Percentiles rank a stretch among this genome's conserved stretches.
Conservation (phyloP, 2,113 vertebrate species). For the Toxotes jaculatrix region DNA sequence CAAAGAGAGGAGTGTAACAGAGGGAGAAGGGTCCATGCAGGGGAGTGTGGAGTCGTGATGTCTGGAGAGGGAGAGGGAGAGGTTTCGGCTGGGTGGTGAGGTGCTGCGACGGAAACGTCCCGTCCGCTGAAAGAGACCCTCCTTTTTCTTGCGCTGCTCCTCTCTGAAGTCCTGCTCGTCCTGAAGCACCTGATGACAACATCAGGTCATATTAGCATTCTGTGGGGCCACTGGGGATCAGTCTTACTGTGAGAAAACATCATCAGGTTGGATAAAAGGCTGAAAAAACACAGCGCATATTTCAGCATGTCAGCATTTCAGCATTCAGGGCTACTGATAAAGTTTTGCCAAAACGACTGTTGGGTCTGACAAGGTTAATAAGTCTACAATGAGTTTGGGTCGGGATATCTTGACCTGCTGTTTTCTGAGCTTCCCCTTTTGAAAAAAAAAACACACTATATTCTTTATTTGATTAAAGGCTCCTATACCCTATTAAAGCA, state of each 20-base stretch:
- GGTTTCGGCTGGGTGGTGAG: slow-evolving; percentile 82
- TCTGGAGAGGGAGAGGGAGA: slow-evolving; percentile 81
- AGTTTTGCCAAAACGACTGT: too few relatives aligned
- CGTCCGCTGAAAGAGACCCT: slow-evolving; percentile 88
- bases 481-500: not conserved
- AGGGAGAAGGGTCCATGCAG: slow-evolving; percentile 84
- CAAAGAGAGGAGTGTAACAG: slow-evolving; percentile 90
- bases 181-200: slow-evolving; percentile 78
- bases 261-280: not conserved
- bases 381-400: not conserved
- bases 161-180: slow-evolving; percentile 86
- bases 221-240: not conserved
- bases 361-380: not conserved
- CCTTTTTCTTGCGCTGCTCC: slow-evolving; percentile 88
- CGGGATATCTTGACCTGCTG: not conserved
- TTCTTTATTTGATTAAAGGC: not conserved
- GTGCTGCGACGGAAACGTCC: slow-evolving; percentile 87
- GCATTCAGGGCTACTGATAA: too few relatives aligned
- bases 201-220: not conserved
- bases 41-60: slow-evolving; percentile 75
- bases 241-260: not conserved
- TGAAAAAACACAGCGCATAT: not conserved
- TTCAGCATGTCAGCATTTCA: too few relatives aligned
- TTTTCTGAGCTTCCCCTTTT: not conserved
- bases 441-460: not conserved